Percentiles rank a stretch among this genome's conserved stretches.
phyloP scores from a whole-genome alignment of 2,888 invertebrate genomes.

The Drosophila maculinotata region DNA sequence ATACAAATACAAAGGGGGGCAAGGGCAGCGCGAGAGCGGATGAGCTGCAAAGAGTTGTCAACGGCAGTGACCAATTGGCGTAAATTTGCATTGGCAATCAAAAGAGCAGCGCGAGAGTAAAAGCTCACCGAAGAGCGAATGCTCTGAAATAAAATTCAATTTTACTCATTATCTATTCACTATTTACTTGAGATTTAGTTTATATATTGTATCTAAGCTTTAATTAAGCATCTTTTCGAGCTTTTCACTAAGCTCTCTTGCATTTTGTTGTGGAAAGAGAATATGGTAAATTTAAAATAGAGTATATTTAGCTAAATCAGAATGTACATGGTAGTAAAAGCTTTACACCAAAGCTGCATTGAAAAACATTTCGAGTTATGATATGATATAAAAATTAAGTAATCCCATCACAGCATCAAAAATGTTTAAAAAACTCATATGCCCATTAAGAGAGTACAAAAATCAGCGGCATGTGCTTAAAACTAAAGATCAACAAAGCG shows the following conservation, averaged over 20 bases:
- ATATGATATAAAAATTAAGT: conserved; percentile 19
- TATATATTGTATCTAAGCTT: too few relatives aligned
- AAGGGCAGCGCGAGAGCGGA: conserved; percentile 7
- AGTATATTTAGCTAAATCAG: too few relatives aligned
- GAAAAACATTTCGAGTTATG: too few relatives aligned
- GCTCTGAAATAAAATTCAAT: conserved; percentile 9
- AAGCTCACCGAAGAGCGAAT: conserved; percentile 31
- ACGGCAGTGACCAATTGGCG: conserved; percentile 67
- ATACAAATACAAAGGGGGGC: conserved; percentile 51
- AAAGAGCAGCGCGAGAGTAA: conserved; percentile 21
- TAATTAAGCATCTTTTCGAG: too few relatives aligned
- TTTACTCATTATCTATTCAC: too few relatives aligned
- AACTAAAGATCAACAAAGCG: conserved; percentile 74
- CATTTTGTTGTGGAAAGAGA: too few relatives aligned
- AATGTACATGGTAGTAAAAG: too few relatives aligned
- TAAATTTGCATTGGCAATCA: conserved; percentile 70
- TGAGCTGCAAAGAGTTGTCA: conserved; percentile 57
- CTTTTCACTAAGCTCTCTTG: too few relatives aligned
- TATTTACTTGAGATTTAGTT: too few relatives aligned
- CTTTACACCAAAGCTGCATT: background rate
- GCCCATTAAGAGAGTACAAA: conserved; percentile 13
- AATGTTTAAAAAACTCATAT: background rate
- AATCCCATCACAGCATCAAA: conserved; percentile 5
- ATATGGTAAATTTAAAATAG: too few relatives aligned
- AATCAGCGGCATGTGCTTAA: conserved; percentile 51